Conservation (phyloP, 2,113 vertebrate species). For the Crotalus tigris region DNA sequence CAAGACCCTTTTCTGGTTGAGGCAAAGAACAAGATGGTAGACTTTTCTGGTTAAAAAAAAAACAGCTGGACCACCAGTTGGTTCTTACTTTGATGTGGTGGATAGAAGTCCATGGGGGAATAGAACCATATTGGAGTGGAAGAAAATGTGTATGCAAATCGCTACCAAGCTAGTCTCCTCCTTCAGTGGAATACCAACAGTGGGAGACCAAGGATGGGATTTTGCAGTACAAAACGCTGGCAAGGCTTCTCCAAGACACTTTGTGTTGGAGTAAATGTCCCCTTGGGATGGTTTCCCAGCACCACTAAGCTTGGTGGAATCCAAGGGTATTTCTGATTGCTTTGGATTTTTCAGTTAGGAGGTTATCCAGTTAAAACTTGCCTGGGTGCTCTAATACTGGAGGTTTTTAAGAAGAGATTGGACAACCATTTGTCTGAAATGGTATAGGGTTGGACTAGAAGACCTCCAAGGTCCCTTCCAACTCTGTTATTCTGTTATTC, state of each 20-base stretch:
- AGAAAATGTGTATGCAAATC: background rate
- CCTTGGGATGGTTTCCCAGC: background rate
- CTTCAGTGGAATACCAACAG: background rate
- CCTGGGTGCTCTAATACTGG: background rate
- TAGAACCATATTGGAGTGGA: background rate
- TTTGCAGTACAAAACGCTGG: background rate
- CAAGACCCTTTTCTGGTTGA: background rate
- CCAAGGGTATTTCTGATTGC: background rate
- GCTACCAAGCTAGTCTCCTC: background rate
- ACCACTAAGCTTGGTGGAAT: background rate
- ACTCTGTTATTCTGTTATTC: background rate
- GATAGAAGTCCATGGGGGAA: background rate
- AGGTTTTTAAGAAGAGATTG: background rate
- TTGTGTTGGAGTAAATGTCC: background rate
- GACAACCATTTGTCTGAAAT: background rate
- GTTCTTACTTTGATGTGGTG: background rate
- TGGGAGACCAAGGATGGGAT: background rate
- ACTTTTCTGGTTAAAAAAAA: background rate
- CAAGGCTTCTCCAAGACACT: background rate
- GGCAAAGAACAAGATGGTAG: background rate
- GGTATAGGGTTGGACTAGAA: background rate
- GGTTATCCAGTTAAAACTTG: background rate
- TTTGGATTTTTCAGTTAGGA: background rate
- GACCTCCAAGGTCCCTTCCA: background rate
- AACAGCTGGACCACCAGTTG: background rate